Conservation (phyloP, 2,797 vertebrate genomes). For the Neomorphus geoffroyi region DNA sequence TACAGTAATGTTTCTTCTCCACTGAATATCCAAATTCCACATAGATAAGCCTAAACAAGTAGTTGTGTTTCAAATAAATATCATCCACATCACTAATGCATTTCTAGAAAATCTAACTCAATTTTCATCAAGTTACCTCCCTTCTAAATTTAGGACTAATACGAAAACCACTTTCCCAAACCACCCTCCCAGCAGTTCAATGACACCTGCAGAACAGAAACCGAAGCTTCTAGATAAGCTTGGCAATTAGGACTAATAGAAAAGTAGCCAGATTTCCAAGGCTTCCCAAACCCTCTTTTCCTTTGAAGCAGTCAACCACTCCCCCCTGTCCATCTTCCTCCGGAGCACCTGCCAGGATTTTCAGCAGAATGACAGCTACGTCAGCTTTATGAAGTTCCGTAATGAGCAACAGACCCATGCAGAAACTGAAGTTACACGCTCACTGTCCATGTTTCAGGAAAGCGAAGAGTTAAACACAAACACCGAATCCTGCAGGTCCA, state of each 20-base stretch:
- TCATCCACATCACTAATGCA: neutral
- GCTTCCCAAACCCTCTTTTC: neutral
- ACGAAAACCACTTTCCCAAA: neutral
- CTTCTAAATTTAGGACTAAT: neutral
- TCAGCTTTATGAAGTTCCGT: neutral
- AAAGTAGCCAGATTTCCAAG: neutral
- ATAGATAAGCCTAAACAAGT: neutral
- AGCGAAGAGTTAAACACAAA: neutral
- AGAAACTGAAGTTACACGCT: neutral
- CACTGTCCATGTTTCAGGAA: neutral
- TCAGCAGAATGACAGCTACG: neutral
- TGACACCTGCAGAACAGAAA: constrained; percentile 16
- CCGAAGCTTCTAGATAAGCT: constrained; percentile 3
- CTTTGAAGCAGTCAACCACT: neutral
- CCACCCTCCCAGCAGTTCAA: neutral
- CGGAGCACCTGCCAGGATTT: neutral
- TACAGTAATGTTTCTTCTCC: neutral
- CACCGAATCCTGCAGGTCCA: neutral
- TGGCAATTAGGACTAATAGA: neutral
- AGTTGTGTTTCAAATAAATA: neutral
- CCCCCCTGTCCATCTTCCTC: neutral
- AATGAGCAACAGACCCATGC: neutral
- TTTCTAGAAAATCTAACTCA: neutral
- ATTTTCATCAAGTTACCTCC: neutral
- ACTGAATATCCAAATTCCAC: neutral